Evolutionary conservation across 1,140 invertebrate genomes (phyloP).

Genomic region (Nasonia vitripennis): DNA sequence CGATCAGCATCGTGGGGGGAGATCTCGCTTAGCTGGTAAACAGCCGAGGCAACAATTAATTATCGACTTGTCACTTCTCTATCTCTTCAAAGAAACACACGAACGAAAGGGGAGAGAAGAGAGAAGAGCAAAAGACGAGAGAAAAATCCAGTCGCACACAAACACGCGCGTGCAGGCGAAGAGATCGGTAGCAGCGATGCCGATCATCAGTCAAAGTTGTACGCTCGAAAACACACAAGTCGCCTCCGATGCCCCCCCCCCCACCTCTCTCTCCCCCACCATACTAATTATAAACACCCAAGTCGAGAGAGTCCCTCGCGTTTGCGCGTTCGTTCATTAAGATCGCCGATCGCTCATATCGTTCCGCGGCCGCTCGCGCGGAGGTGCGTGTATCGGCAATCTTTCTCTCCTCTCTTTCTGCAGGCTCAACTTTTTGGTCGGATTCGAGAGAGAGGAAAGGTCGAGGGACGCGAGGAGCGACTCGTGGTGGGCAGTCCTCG

Average conservation of each 20-base stretch:
- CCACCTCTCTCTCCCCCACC: neutral
- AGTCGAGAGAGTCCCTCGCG: neutral
- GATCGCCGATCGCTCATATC: conserved; percentile 32
- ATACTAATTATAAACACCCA: conserved; percentile 44
- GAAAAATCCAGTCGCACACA: neutral
- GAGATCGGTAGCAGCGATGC: conserved; percentile 44
- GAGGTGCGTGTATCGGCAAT: conserved; percentile 50
- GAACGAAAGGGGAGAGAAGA: neutral
- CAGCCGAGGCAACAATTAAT: conserved; percentile 39
- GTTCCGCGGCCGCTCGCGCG: conserved; percentile 44
- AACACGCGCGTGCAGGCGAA: too few species aligned
- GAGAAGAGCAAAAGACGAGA: conserved; percentile 3
- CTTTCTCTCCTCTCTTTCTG: conserved; percentile 16
- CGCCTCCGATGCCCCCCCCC: conserved; percentile 44
- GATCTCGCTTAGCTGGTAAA: conserved; percentile 34
- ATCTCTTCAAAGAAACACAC: conserved; percentile 13
- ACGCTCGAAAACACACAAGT: conserved; percentile 46
- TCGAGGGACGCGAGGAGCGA: neutral
- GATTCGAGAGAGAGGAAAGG: conserved; percentile 19
- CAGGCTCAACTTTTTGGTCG: conserved; percentile 26
- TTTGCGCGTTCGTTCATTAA: conserved; percentile 36
- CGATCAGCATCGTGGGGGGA: too few species aligned
- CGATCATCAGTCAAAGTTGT: conserved; percentile 48
- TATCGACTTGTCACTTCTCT: conserved; percentile 43
- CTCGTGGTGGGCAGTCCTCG: conserved; percentile 56